Conservation (phyloP, 2,797 vertebrate species). For the Dendrocincla fuliginosa region DNA sequence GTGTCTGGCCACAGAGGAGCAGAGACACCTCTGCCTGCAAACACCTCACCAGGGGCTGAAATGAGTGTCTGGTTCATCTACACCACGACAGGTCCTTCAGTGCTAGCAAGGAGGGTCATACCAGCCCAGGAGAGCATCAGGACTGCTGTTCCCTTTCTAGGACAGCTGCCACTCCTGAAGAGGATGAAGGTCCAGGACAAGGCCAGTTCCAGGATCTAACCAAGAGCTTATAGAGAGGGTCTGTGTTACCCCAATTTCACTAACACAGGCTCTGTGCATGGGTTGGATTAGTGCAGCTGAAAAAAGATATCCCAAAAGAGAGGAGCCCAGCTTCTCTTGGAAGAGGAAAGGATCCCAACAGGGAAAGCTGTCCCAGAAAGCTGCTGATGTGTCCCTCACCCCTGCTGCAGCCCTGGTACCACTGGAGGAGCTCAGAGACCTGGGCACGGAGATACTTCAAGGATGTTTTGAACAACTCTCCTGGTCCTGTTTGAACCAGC, state of each 20-base stretch:
- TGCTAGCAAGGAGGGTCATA: neutral
- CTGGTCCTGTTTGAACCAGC: neutral
- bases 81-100: neutral
- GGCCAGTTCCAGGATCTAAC: neutral
- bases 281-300: neutral
- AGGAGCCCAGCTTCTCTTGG: neutral
- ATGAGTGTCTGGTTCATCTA: neutral
- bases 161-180: neutral
- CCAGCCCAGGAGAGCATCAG: neutral
- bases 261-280: neutral
- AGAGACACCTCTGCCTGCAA: neutral
- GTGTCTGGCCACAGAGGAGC: neutral
- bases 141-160: neutral
- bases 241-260: neutral
- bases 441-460: neutral
- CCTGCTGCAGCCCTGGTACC: neutral
- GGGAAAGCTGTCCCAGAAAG: neutral
- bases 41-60: neutral
- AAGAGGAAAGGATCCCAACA: neutral
- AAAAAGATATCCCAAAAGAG: neutral
- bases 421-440: neutral
- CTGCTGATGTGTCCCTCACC: neutral
- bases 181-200: neutral
- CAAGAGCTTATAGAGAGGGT: neutral
- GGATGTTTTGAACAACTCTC: neutral